phyloP scores from a whole-genome alignment of 2,888 invertebrate genomes.

The Pelosia muscerda region DNA sequence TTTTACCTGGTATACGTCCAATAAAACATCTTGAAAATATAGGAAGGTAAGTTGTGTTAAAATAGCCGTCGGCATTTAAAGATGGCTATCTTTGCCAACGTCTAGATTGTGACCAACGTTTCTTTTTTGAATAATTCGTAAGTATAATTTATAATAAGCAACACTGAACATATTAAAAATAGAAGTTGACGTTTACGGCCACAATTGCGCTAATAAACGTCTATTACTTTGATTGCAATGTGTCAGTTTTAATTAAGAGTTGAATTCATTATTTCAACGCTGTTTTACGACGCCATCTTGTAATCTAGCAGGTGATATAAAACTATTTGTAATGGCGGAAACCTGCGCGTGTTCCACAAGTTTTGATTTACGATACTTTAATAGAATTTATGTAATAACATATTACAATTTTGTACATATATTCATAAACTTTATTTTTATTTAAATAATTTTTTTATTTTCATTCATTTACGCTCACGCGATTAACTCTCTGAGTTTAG shows the following conservation, averaged over 20 bases:
- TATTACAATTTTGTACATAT: conserved; percentile 12
- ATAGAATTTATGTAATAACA: conserved; percentile 5
- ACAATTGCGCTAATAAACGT: background rate
- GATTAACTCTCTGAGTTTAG: too few species aligned
- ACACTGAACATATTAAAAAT: background rate
- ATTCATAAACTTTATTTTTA: background rate
- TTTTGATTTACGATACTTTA: conserved; percentile 10
- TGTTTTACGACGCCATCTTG: background rate
- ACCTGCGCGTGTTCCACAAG: conserved; percentile 8
- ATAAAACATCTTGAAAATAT: too few species aligned
- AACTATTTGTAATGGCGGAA: conserved; percentile 8
- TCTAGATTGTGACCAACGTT: background rate
- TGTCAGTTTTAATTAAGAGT: background rate
- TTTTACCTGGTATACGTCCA: too few species aligned
- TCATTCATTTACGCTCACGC: too few species aligned
- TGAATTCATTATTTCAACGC: conserved; percentile 9
- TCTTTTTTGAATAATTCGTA: background rate
- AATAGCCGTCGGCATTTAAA: background rate
- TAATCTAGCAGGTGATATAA: conserved; percentile 27
- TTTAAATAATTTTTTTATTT: too few species aligned
- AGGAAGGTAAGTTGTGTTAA: too few species aligned
- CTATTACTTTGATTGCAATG: background rate
- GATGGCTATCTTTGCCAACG: background rate
- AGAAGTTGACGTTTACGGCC: background rate
- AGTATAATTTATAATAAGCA: background rate